Evolutionary conservation across 92 coral and sea anemone species (phyloP).

Genomic region (Actinernus sp.): DNA sequence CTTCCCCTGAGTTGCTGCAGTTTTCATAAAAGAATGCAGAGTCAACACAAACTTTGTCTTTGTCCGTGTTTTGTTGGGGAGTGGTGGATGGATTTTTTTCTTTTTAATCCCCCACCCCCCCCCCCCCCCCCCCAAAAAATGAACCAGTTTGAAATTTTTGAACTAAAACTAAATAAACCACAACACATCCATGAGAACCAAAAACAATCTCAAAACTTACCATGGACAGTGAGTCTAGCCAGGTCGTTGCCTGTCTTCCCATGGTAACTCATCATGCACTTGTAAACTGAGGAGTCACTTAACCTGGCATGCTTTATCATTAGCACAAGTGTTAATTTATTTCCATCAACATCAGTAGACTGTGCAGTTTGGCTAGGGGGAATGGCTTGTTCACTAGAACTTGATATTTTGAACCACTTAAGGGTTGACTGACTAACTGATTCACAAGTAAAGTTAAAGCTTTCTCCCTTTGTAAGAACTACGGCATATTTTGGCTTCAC

Average conservation of each 20-base stretch:
- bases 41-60: no score
- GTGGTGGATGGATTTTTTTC: no score
- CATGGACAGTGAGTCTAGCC: background rate
- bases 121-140: no score
- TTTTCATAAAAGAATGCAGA: no score
- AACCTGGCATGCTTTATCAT: constrained; percentile 10
- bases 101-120: no score
- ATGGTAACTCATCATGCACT: background rate
- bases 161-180: no score
- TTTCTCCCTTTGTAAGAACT: background rate
- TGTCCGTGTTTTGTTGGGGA: no score
- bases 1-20: no score
- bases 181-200: no score
- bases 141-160: no score
- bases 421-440: background rate
- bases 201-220: no score
- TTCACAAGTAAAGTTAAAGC: constrained; percentile 3
- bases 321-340: background rate
- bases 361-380: background rate
- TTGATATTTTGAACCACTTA: constrained; percentile 8
- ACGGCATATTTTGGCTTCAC: background rate
- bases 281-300: constrained; percentile 4
- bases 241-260: background rate
- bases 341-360: background rate
- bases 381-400: background rate